Evolutionary conservation across 2,888 invertebrate species (phyloP), one percentile per base, ranked within the genome.

Genomic region (Epistrophe eligans): DNA sequence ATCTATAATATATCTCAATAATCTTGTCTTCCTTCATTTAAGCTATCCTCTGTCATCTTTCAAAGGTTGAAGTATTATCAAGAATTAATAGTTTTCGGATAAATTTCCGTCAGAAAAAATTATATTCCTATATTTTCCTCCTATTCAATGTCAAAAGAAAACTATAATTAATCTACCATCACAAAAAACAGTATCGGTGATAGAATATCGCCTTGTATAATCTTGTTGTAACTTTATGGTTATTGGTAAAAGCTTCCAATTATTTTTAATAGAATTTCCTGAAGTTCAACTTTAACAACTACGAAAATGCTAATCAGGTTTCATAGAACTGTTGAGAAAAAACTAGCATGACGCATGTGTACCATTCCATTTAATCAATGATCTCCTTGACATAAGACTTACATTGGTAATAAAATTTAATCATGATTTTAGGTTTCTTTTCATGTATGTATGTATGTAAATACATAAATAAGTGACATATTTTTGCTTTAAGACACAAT

Each of bases 311-410:
- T 58, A 43, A 71, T 32, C 70, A 71, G 48, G 32, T 9, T 38
- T 58, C 19, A 45, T 15, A 19, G 48, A 40, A 48, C 9, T 24
- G 40, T 50, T 50, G 32, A 38, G 38, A 58, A 13, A 58, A 13
- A 58, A 43, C 62, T 7, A 60, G 28, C 38, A 58, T 55, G 28
- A 50, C 45, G 76, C 62, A 28, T 70, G 15, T 28, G 15, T 55
- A 32, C 19, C 62, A 64, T 24, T 66, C 38, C 45, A 71, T 28
- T 64, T 57, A 55, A 81, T 81, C 81, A 77, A 57, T 28, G 81
- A 77, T 82, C 71, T 77, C 81, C 81, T 82, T 82, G 81, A 82
- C 70, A 77, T 64, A 77, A 71, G 81, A 35, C 57, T 71, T 64
- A 77, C 58, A 82, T 55, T 71, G 77, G 77, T 64, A 55, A 82